Conservation (phyloP, 1,140 invertebrate species). For the Hetaerina americana region DNA sequence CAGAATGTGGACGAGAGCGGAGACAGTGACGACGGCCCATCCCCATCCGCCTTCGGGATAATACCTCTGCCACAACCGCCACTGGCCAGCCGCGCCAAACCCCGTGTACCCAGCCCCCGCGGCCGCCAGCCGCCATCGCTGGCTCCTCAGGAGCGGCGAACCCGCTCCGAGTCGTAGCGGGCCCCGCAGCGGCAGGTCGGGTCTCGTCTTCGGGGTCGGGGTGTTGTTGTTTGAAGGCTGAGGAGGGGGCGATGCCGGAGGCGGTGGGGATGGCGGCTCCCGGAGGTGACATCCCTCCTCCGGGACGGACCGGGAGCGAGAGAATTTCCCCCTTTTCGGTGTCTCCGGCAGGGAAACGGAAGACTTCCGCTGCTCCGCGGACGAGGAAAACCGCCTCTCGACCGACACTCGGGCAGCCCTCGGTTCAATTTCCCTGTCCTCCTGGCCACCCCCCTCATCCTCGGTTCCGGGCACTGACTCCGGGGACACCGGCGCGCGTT, state of each 20-base stretch:
- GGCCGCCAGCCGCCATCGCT: neutral
- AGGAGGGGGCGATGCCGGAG: neutral
- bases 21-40: constrained; percentile 54
- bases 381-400: neutral
- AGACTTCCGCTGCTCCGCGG: neutral
- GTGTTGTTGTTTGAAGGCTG: too few relatives aligned
- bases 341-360: neutral
- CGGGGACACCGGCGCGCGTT: neutral
- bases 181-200: neutral
- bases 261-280: neutral
- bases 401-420: too few relatives aligned
- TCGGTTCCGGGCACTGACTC: neutral
- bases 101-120: constrained; percentile 8
- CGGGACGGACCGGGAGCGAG: neutral
- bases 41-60: constrained; percentile 73
- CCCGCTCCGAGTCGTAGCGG: neutral
- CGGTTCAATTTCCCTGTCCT: too few relatives aligned
- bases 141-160: neutral
- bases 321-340: neutral
- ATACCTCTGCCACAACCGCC: constrained; percentile 41
- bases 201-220: neutral
- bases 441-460: too few relatives aligned
- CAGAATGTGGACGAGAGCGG: constrained; percentile 49
- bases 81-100: constrained; percentile 19
- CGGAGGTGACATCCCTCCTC: neutral